Evolutionary conservation across 2,888 invertebrate species (phyloP), one percentile per base, ranked within the genome.

Genomic region (Drosophila mercatorum): DNA sequence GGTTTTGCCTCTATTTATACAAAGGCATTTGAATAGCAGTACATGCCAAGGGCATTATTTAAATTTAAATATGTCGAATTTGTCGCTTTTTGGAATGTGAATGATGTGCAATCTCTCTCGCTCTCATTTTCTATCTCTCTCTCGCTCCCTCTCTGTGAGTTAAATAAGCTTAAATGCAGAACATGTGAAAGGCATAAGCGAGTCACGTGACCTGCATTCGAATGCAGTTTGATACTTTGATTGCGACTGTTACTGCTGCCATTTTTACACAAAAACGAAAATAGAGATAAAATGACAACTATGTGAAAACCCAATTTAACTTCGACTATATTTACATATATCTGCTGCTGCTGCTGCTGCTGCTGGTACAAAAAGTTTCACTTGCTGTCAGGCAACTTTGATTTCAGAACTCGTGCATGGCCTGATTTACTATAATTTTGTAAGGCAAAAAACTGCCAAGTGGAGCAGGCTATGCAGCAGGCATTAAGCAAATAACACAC

Each of bases 341-440:
- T 46, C 36, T 44, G 28, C 63, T 62, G 51, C n/a, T 53, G 55
- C 22, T 41, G 36, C 65, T 65, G 51, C 31, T 17, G 17, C 17
- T 55, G 55, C 34, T 63, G 70, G 63, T 62, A 57, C 41, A 36
- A 40, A 64, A 81, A 82, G 59, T 86, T 84, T 71, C 51, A 64
- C 61, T 72, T 74, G 84, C 52, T 52, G 60, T 46, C 68, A 79
- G 73, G 41, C 63, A 70, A 61, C 70, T 81, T 79, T 81, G 81
- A 89, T 84, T 89, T 65, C 67, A 68, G 69, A 70, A 63, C 75
- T 81, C 82, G 80, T 81, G 72, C 85, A 75, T 75, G 76, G 68
- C 76, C 89, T 81, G 84, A 81, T 84, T 83, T 88, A 78, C 78
- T 81, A 83, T 83, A 88, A 83, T 83, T 86, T 83, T 86, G 75